Conservation (phyloP, 2,113 vertebrate species). For the Pedetes capensis region DNA sequence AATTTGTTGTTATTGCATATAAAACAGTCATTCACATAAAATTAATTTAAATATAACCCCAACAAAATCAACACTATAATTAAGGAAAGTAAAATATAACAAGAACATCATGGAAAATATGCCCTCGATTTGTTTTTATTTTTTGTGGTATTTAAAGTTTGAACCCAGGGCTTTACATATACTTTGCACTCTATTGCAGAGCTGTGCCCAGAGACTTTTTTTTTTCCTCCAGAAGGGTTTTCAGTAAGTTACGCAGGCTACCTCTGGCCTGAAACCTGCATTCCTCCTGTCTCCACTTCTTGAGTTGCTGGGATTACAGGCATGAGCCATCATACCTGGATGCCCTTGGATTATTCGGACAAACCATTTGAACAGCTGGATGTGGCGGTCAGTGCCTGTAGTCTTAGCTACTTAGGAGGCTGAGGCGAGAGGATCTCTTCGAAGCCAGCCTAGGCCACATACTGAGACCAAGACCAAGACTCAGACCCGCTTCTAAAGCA, state of each 20-base stretch:
- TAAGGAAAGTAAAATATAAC: not conserved
- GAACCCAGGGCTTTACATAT: too few species aligned
- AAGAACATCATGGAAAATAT: not conserved
- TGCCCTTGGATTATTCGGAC: not conserved
- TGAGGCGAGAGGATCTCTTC: not conserved
- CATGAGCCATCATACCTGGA: too few species aligned
- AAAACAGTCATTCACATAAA: not conserved
- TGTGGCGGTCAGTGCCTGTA: not conserved
- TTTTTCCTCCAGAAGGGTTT: too few species aligned
- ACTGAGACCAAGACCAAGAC: not conserved
- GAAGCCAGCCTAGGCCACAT: not conserved
- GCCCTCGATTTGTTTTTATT: too few species aligned
- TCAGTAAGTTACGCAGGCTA: too few species aligned
- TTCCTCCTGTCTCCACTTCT: too few species aligned
- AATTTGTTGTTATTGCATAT: not conserved
- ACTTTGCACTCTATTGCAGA: too few species aligned
- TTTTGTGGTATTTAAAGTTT: too few species aligned
- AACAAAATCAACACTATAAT: not conserved
- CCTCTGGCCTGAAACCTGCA: too few species aligned
- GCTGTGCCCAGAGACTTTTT: too few species aligned
- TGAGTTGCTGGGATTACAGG: too few species aligned
- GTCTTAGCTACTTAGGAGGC: too few species aligned
- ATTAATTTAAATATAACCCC: not conserved
- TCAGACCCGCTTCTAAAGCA: not conserved
- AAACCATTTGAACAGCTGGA: not conserved